Evolutionary conservation across 1,140 invertebrate genomes (phyloP).

Genomic region (Drosophila trapezifrons): DNA sequence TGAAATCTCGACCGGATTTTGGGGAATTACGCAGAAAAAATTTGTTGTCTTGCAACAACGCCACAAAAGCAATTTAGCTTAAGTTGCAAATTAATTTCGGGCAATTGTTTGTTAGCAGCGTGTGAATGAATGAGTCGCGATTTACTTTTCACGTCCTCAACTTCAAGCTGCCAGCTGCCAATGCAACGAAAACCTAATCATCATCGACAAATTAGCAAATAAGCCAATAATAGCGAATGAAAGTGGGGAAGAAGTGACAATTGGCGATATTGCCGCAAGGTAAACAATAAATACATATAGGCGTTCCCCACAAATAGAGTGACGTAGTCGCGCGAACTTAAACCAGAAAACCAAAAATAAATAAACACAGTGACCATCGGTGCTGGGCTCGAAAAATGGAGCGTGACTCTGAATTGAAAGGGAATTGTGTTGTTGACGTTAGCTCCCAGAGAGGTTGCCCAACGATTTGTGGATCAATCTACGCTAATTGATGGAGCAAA

Average conservation of each 20-base stretch:
- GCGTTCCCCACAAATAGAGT: conserved; percentile 22
- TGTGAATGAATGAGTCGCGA: conserved; percentile 69
- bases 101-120: conserved; percentile 52
- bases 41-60: conserved; percentile 16
- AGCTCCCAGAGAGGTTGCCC: conserved; percentile 17
- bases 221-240: conserved; percentile 46
- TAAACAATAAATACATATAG: conserved; percentile 42
- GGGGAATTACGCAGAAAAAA: conserved; percentile 23
- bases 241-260: conserved; percentile 30
- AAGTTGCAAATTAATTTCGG: conserved; percentile 58
- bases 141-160: conserved; percentile 14
- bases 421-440: conserved; percentile 11
- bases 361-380: conserved; percentile 21
- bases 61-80: conserved; percentile 44
- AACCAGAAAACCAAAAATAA: conserved; percentile 21
- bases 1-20: conserved; percentile 18
- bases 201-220: conserved; percentile 51
- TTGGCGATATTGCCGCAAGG: conserved; percentile 35
- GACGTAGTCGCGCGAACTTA: conserved; percentile 42
- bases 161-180: conserved; percentile 5
- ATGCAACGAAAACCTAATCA: conserved; percentile 56
- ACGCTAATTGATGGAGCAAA: conserved; percentile 39
- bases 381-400: conserved; percentile 42
- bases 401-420: conserved; percentile 41
- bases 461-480: conserved; percentile 24